These are phyloP conservation scores for Acrobasis suavella DNA, from an alignment of 2,888 invertebrate species.

Conservation along the genomic window DNA sequence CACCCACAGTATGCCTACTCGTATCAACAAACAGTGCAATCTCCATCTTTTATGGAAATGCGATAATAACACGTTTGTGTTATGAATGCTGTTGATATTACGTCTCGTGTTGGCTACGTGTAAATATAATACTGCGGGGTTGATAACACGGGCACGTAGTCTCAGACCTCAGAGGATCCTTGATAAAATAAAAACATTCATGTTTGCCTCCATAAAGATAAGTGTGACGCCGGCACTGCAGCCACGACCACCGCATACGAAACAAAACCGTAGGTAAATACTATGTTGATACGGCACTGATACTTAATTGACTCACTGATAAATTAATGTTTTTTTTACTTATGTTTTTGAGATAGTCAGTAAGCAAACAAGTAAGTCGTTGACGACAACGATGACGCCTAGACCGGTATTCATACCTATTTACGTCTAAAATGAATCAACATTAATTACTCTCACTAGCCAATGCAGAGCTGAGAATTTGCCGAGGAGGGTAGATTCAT, in stretches of 20 bases:
- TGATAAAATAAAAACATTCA: constrained; percentile 70
- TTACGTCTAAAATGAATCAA: no score
- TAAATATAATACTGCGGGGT: constrained; percentile 65
- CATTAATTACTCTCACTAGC: no score
- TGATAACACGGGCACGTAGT: constrained; percentile 56
- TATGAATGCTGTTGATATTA: constrained; percentile 46
- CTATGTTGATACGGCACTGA: constrained; percentile 63
- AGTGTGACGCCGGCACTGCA: constrained; percentile 56
- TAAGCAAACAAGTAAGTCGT: no score
- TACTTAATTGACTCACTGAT: constrained; percentile 49
- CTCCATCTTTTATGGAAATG: constrained; percentile 23
- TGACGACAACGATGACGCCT: no score
- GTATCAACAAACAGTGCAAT: constrained; percentile 8
- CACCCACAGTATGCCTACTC: constrained; percentile 13
- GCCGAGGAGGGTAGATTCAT: no score
- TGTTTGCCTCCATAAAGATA: constrained; percentile 79
- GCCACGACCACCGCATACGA: constrained; percentile 66
- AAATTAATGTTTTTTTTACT: neutral
- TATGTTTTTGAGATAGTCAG: neutral
- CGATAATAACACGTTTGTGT: constrained; percentile 34
- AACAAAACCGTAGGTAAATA: constrained; percentile 61
- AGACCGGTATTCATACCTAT: no score
- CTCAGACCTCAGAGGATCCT: constrained; percentile 65
- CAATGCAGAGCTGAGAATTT: no score
- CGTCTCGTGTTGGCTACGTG: constrained; percentile 51